These are phyloP conservation scores for Phenganax stokvisi DNA, from an alignment of 92 coral and sea anemone genomes.

Conservation along the genomic window DNA sequence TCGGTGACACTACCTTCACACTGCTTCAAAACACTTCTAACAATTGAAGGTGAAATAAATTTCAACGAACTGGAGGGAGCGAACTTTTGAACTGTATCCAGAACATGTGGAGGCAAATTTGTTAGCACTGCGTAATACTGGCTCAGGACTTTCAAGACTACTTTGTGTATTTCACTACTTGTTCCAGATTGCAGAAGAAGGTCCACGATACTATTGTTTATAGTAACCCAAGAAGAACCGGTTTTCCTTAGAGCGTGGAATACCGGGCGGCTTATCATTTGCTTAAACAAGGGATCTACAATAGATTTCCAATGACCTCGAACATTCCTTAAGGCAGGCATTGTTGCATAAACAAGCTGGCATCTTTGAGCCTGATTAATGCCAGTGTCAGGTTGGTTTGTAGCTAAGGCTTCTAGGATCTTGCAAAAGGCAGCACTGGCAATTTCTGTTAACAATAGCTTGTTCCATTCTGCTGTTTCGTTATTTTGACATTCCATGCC, in stretches of 20 bases:
- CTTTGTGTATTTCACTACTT: background rate
- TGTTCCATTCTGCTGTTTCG: constrained; percentile 46
- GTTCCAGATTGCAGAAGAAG: constrained; percentile 28
- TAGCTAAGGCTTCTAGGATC: constrained; percentile 16
- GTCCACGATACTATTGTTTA: constrained; percentile 21
- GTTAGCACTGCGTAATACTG: constrained; percentile 18
- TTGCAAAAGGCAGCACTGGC: constrained; percentile 29
- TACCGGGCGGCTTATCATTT: constrained; percentile 3
- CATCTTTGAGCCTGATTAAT: background rate
- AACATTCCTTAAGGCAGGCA: constrained; percentile 52
- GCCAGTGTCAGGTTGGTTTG: constrained; percentile 5
- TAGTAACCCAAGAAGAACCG: constrained; percentile 33
- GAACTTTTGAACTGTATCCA: constrained; percentile 28
- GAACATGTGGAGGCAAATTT: constrained; percentile 40
- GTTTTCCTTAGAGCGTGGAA: constrained; percentile 25
- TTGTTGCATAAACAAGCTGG: constrained; percentile 23
- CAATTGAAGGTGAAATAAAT: background rate
- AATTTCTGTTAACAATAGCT: constrained; percentile 30
- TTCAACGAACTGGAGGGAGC: background rate
- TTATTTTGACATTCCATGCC: constrained; percentile 43
- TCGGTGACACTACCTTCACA: background rate
- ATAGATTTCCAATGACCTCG: constrained; percentile 86
- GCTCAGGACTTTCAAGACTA: constrained; percentile 10
- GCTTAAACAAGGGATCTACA: constrained; percentile 51
- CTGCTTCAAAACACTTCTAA: constrained; percentile 5